phyloP scores from a whole-genome alignment of 2,113 vertebrate species.

The Hypocryptadius cinnamomeus region DNA sequence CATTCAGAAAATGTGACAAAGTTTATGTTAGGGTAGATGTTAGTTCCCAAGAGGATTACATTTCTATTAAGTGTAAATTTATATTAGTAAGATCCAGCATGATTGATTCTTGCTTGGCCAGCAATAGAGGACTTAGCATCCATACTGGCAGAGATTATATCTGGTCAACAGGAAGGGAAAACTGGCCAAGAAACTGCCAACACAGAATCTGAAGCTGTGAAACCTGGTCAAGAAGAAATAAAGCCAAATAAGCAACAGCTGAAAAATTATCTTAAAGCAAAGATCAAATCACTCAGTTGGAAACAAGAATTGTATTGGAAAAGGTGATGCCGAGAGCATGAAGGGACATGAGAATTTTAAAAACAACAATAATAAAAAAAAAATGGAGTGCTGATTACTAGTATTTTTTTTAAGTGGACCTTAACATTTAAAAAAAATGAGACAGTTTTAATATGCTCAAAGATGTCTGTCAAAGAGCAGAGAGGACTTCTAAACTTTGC shows the following conservation, averaged over 20 bases:
- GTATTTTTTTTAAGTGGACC: neutral
- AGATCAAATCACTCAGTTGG: slow-evolving; percentile 25
- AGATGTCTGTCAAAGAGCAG: neutral
- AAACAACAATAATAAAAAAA: neutral
- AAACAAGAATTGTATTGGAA: neutral
- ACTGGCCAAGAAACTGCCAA: slow-evolving; percentile 59
- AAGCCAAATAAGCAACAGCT: slow-evolving; percentile 61
- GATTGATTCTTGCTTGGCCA: slow-evolving; percentile 47
- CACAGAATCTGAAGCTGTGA: slow-evolving; percentile 50
- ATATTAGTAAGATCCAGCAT: neutral
- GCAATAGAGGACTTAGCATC: neutral
- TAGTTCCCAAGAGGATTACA: neutral
- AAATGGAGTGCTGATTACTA: neutral
- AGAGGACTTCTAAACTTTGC: neutral
- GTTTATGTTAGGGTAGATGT: neutral
- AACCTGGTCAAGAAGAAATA: slow-evolving; percentile 56
- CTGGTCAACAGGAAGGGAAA: slow-evolving; percentile 57
- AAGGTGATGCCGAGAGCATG: neutral
- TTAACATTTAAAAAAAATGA: neutral
- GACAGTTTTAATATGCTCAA: neutral
- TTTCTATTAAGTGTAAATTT: slow-evolving; percentile 1
- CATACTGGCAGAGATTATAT: slow-evolving; percentile 47
- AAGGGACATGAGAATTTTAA: neutral
- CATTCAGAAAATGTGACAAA: neutral
- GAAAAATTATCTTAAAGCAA: slow-evolving; percentile 52